phyloP scores from a whole-genome alignment of 2,113 vertebrate species.

The Oceanodroma tethys region DNA sequence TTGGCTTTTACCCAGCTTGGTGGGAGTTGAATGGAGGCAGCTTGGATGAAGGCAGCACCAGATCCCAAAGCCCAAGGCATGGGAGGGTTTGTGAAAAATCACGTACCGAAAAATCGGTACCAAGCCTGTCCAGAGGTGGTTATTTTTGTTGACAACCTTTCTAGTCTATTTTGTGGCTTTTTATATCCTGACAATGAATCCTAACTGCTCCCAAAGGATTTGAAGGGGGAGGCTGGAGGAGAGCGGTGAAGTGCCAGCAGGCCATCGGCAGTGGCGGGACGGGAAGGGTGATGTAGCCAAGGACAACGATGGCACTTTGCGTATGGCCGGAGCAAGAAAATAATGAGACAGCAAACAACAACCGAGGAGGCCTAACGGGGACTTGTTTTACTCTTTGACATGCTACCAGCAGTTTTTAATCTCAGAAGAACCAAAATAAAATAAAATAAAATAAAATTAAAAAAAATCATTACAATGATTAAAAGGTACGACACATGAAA shows the following conservation, averaged over 20 bases:
- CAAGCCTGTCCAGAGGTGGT: rapidly evolving
- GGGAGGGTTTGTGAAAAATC: background rate
- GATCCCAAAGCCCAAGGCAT: background rate
- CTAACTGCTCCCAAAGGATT: background rate
- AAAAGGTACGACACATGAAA: slow-evolving; percentile 28
- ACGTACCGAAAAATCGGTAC: rapidly evolving
- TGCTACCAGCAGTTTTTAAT: slow-evolving; percentile 39
- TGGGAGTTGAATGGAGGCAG: background rate
- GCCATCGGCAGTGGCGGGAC: rapidly evolving
- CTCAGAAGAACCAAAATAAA: slow-evolving; percentile 21
- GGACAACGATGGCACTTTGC: background rate
- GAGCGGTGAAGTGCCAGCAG: rapidly evolving
- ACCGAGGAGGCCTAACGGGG: slow-evolving; percentile 9
- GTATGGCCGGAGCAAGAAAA: background rate
- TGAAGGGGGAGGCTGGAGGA: background rate
- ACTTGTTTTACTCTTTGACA: slow-evolving; percentile 40
- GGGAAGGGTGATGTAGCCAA: background rate
- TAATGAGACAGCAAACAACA: slow-evolving; percentile 28
- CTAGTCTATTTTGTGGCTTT: background rate
- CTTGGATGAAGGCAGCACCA: background rate
- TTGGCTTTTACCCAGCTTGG: background rate
- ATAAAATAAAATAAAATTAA: background rate
- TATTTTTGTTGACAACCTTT: background rate
- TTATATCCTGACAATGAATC: background rate
- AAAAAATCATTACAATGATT: background rate